Evolutionary conservation across 2,888 invertebrate genomes (phyloP).

Genomic region (Hanleya hanleyi): DNA sequence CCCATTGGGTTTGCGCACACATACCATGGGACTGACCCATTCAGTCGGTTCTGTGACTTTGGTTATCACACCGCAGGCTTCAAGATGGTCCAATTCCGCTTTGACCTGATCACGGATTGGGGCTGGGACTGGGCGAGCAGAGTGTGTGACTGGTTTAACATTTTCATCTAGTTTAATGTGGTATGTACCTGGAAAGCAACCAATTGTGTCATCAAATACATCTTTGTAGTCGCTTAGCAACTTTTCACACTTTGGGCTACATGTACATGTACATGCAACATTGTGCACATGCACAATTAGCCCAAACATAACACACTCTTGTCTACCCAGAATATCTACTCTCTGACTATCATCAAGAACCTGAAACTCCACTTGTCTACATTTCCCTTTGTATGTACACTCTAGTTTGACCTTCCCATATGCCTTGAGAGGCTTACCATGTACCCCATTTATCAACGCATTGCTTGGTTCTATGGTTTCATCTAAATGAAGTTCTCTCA

Average conservation of each 20-base stretch:
- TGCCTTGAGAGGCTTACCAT: too few species aligned
- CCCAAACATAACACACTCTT: neutral
- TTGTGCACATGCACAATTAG: neutral
- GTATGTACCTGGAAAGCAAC: slow-evolving; percentile 29
- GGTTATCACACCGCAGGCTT: slow-evolving; percentile 11
- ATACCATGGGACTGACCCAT: slow-evolving; percentile 13
- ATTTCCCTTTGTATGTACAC: too few species aligned
- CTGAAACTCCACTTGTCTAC: neutral
- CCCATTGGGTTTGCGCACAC: slow-evolving; percentile 16
- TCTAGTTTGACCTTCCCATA: too few species aligned
- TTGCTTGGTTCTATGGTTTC: too few species aligned
- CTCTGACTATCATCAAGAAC: neutral
- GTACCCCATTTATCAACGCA: too few species aligned
- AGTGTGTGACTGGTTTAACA: slow-evolving; percentile 23
- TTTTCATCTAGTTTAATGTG: slow-evolving; percentile 26
- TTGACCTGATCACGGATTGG: slow-evolving; percentile 16
- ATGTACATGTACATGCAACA: neutral
- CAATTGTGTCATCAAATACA: slow-evolving; percentile 25
- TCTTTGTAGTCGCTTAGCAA: slow-evolving; percentile 12
- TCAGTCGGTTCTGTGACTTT: slow-evolving; percentile 12
- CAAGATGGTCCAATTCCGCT: slow-evolving; percentile 13
- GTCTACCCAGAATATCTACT: neutral
- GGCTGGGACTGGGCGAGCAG: slow-evolving; percentile 25
- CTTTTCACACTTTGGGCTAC: neutral
- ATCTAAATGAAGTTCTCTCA: too few species aligned